Evolutionary conservation across 2,113 vertebrate genomes (phyloP), one percentile per base, ranked within the genome.

Genomic region (Hypocryptadius cinnamomeus): DNA sequence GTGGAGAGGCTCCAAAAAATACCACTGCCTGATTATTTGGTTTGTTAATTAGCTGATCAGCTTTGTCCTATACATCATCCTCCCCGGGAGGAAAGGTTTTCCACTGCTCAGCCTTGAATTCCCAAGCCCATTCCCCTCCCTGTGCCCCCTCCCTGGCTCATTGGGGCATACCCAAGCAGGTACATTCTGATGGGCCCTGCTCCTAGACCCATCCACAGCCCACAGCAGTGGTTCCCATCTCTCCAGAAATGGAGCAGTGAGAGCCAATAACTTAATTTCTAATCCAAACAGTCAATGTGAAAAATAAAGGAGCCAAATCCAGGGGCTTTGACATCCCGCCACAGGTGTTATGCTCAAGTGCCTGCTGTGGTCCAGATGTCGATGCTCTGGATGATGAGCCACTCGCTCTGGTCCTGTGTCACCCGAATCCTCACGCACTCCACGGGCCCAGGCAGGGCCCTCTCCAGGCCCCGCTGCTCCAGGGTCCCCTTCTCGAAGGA

Each of bases 311-410:
- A 21, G 42, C 45, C 12, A 68, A 63, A 23, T 8, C 25, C 72
- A 79, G 7, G 20, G 0, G 1, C 63, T 21, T 7, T 13, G n/a
- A 45, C 33, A 11, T 9, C 11, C 28, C 2, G 7, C 50, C 27
- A 4, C 13, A 1, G 1, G 31, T 42, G 59, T 3, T 4, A 3
- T 1, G 8, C 12, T 94, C 73, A 93, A 64, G n/a, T 35, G 35
- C 17, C 53, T 1, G 48, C 27, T 4, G 23, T 14, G 3, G 93
- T 97, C 97, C 97, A 98, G 88, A 99, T 91, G 47, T 96, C 94
- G 25, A 99, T 97, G 86, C 95, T 98, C 21, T 24, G 90, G 79
- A 99, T 98, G 79, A 98, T 96, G 18, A 98, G 89, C 98, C 98
- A 98, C n/a, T 98, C 96, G 0, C 91, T 91, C 87, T 99, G 99